A percentile compares a stretch with the other conserved stretches of the same genome.
These are phyloP conservation scores for Oophaga sylvatica DNA, from an alignment of 2,797 vertebrate species.

Conservation along the genomic window DNA sequence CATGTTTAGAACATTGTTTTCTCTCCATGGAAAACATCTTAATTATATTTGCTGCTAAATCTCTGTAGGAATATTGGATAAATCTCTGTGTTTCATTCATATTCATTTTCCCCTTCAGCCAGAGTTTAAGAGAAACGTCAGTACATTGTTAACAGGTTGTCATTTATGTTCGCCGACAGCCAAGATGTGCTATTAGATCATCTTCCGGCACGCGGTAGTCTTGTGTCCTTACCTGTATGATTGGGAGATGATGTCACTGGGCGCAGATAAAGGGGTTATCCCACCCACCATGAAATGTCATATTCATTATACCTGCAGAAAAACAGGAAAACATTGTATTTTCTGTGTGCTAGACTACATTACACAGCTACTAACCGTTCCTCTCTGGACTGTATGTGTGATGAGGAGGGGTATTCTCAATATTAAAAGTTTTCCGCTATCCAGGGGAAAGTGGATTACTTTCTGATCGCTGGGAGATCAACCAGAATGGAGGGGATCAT, in stretches of 20 bases:
- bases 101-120: neutral
- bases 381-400: too few relatives aligned
- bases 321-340: too few relatives aligned
- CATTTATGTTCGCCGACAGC: neutral
- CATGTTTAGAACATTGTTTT: neutral
- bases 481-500: too few relatives aligned
- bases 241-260: neutral
- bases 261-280: neutral
- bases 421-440: too few relatives aligned
- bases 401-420: too few relatives aligned
- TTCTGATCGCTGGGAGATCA: too few relatives aligned
- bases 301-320: too few relatives aligned
- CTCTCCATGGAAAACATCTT: neutral
- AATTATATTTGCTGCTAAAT: neutral
- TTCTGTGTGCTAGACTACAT: too few relatives aligned
- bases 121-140: conserved; percentile 23
- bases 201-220: neutral
- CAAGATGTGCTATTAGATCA: neutral
- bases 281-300: too few relatives aligned
- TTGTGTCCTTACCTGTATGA: neutral
- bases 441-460: too few relatives aligned
- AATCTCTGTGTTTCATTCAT: conserved; percentile 21
- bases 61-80: neutral
- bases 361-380: too few relatives aligned
- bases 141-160: conserved; percentile 21